These are phyloP conservation scores for Phenacoccus solenopsis DNA, from an alignment of 1,140 invertebrate species.

Conservation along the genomic window DNA sequence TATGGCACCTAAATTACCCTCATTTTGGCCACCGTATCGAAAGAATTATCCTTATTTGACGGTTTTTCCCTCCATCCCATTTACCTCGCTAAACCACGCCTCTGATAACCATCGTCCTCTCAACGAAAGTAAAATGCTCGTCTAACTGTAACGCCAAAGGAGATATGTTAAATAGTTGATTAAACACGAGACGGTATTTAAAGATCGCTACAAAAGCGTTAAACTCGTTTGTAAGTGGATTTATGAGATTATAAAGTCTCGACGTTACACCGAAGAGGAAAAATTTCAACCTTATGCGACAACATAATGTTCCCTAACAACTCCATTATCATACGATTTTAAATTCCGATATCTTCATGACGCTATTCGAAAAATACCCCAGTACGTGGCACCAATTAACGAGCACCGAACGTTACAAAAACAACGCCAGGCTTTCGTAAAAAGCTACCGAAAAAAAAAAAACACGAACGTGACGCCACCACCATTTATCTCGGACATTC, in stretches of 20 bases:
- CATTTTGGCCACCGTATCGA: too few species aligned
- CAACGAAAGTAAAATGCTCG: too few species aligned
- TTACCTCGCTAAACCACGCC: too few species aligned
- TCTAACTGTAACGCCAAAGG: too few species aligned
- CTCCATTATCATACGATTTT: not conserved
- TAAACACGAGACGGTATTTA: not conserved
- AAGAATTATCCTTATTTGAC: too few species aligned
- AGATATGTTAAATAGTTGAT: not conserved
- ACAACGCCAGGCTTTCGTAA: not conserved
- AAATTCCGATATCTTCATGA: not conserved
- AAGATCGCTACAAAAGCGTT: not conserved
- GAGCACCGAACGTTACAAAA: too few species aligned
- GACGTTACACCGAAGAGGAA: not conserved
- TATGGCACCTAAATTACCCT: too few species aligned
- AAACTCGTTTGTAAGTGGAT: not conserved
- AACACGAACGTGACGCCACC: not conserved
- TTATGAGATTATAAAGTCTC: not conserved
- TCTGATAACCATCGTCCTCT: too few species aligned
- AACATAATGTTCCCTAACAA: not conserved
- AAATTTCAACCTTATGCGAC: not conserved
- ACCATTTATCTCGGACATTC: not conserved
- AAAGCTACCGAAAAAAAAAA: not conserved
- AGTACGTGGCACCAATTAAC: too few species aligned
- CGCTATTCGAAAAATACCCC: not conserved
- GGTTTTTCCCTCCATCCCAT: too few species aligned